These are phyloP conservation scores for Pogonocichla stellata DNA, from an alignment of 2,113 vertebrate species.

Conservation along the genomic window DNA sequence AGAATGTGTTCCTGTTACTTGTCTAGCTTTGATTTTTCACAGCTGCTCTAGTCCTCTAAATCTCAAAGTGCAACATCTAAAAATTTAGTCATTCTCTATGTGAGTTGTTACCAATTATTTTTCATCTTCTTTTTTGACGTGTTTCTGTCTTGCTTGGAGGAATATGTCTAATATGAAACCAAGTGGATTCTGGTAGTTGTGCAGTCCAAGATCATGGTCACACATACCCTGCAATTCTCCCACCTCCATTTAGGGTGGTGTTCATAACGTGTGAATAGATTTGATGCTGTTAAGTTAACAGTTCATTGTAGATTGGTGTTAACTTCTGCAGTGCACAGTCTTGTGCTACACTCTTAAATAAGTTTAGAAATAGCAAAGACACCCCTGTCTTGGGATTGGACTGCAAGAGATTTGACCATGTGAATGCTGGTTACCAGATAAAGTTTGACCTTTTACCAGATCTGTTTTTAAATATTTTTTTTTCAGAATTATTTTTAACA, in stretches of 20 bases:
- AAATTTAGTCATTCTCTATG: neutral
- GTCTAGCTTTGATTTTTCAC: neutral
- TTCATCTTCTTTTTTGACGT: neutral
- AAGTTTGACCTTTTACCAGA: neutral
- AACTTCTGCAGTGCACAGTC: neutral
- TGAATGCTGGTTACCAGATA: neutral
- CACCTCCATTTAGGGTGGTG: rapidly evolving
- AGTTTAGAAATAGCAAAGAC: neutral
- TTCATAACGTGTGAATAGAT: neutral
- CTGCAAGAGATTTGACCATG: neutral
- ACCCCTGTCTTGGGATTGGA: neutral
- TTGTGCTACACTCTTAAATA: neutral
- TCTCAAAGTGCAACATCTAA: neutral
- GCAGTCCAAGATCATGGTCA: neutral
- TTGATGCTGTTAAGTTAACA: neutral
- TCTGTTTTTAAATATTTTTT: neutral
- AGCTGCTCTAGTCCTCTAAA: neutral
- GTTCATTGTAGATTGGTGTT: neutral
- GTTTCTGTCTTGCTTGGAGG: neutral
- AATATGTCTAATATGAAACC: neutral
- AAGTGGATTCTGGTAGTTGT: neutral
- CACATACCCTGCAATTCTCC: neutral
- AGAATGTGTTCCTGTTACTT: neutral
- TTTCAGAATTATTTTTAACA: neutral
- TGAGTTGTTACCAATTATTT: neutral